phyloP scores from a whole-genome alignment of 2,797 vertebrate species.

The Sebastes reedi region DNA sequence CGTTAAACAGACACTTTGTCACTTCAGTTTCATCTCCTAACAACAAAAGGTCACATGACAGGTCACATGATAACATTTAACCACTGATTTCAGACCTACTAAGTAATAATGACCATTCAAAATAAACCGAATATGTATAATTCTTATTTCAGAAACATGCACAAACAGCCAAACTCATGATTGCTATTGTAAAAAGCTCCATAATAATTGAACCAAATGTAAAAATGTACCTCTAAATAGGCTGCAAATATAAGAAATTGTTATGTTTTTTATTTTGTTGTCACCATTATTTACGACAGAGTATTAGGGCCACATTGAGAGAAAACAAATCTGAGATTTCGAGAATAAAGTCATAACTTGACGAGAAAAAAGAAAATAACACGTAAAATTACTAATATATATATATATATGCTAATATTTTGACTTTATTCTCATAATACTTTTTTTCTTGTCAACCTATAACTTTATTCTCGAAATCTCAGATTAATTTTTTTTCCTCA shows the following conservation, averaged over 20 bases:
- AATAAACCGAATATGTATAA: not conserved
- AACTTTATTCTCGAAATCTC: too few species aligned
- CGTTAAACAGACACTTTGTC: constrained; percentile 68
- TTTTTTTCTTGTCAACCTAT: too few species aligned
- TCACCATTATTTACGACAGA: too few species aligned
- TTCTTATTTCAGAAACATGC: not conserved
- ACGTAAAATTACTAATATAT: too few species aligned
- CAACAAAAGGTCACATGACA: constrained; percentile 71
- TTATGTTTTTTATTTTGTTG: not conserved
- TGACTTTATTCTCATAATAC: too few species aligned
- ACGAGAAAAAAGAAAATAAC: too few species aligned
- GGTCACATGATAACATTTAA: constrained; percentile 77
- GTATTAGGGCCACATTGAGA: too few species aligned
- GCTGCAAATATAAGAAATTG: not conserved
- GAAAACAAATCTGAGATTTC: too few species aligned
- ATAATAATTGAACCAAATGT: not conserved
- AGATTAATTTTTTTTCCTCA: too few species aligned
- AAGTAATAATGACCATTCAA: not conserved
- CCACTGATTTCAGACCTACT: constrained; percentile 48
- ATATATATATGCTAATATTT: too few species aligned
- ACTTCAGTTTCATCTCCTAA: constrained; percentile 50
- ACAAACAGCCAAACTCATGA: not conserved
- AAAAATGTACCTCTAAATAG: not conserved
- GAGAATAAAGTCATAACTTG: too few species aligned
- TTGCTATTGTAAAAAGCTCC: not conserved